Percentiles rank a stretch among this genome's conserved stretches.
These are phyloP conservation scores for Plectropomus leopardus DNA, from an alignment of 2,113 vertebrate genomes.

Conservation along the genomic window DNA sequence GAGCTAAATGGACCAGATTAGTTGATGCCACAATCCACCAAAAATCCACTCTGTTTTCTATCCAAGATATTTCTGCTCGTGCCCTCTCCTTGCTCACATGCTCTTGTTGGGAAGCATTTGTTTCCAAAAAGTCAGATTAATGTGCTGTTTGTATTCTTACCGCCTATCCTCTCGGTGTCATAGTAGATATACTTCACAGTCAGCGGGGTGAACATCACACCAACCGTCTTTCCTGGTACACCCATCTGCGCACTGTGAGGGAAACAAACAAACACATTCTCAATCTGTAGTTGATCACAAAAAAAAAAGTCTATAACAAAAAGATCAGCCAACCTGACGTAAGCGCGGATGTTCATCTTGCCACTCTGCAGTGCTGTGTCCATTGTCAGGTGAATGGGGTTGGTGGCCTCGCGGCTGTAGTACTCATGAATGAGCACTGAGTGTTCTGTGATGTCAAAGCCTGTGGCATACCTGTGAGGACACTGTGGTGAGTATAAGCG, in stretches of 20 bases:
- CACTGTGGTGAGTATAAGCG: fast-evolving
- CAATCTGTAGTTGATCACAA: neutral
- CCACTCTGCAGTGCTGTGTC: conserved; percentile 95
- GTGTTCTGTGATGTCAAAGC: conserved; percentile 98
- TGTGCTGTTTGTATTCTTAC: conserved; percentile 80
- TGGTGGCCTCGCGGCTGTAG: conserved; percentile 96
- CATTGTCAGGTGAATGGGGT: conserved; percentile 96
- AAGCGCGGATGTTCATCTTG: conserved; percentile 98
- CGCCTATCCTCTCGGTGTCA: conserved; percentile 97
- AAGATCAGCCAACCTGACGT: conserved; percentile 89
- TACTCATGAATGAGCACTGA: conserved; percentile 98
- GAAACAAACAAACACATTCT: conserved; percentile 30
- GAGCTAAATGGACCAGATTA: no score
- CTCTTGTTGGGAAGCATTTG: neutral
- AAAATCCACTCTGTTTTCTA: no score
- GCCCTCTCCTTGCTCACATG: neutral
- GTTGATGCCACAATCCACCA: no score
- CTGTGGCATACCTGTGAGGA: conserved; percentile 93
- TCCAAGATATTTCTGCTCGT: no score
- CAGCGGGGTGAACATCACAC: conserved; percentile 98
- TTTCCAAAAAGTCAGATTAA: conserved; percentile 4
- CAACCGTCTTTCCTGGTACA: conserved; percentile 95
- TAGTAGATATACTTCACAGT: conserved; percentile 95
- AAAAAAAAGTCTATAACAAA: neutral
- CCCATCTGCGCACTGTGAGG: conserved; percentile 94